Conservation (phyloP, 2,888 invertebrate species). For the Dryobotodes eremita region DNA sequence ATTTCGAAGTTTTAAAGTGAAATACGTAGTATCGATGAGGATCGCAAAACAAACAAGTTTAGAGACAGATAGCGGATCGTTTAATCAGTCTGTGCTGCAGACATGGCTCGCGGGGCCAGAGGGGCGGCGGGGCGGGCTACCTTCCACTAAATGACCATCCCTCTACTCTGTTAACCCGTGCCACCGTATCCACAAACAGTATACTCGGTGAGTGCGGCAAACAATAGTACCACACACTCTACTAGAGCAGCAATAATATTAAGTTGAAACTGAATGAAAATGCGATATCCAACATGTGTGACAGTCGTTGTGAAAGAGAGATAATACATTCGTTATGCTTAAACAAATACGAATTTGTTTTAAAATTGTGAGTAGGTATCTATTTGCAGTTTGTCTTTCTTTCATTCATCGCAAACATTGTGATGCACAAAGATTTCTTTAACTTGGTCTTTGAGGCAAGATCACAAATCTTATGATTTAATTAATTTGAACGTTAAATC, state of each 20-base stretch:
- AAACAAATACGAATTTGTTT: not conserved
- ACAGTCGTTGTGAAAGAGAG: not conserved
- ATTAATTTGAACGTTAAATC: not conserved
- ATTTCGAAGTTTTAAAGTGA: constrained; percentile 69
- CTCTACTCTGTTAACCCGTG: constrained; percentile 88
- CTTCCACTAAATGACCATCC: constrained; percentile 90
- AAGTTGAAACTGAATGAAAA: constrained; percentile 4
- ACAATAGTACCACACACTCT: constrained; percentile 64
- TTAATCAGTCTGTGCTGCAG: constrained; percentile 88
- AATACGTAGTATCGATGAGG: constrained; percentile 75
- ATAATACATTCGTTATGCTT: not conserved
- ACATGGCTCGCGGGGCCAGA: constrained; percentile 70
- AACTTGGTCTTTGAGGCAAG: not conserved
- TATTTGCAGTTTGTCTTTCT: not conserved
- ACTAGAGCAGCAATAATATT: constrained; percentile 69
- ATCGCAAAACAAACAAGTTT: constrained; percentile 83
- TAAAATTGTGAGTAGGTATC: not conserved
- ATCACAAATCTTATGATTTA: not conserved
- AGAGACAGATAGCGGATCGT: constrained; percentile 86
- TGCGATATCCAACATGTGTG: not conserved
- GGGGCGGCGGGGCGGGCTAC: constrained; percentile 76
- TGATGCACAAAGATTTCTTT: not conserved
- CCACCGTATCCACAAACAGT: constrained; percentile 90
- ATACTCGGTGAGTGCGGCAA: constrained; percentile 86
- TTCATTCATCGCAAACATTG: not conserved